phyloP scores from a whole-genome alignment of 2,888 invertebrate genomes.

The Drosophila ustulata region DNA sequence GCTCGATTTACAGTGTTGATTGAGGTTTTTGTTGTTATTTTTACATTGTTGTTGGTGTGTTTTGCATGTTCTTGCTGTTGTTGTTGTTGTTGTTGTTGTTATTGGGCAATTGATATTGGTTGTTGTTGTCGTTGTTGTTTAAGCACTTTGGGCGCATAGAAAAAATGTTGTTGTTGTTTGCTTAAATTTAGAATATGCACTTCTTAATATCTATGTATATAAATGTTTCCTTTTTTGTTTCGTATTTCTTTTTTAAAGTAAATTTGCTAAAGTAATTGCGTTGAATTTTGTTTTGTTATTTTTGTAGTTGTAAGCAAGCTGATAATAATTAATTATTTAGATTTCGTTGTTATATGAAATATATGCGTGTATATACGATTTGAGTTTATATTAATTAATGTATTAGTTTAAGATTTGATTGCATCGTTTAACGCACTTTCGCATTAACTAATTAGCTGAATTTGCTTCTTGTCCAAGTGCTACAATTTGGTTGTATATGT shows the following conservation, averaged over 20 bases:
- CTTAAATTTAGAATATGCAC: slow-evolving; percentile 36
- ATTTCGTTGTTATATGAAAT: slow-evolving; percentile 66
- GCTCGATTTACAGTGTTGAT: slow-evolving; percentile 67
- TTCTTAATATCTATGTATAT: slow-evolving; percentile 25
- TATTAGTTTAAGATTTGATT: slow-evolving; percentile 65
- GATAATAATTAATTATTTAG: slow-evolving; percentile 31
- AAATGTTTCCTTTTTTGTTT: not conserved
- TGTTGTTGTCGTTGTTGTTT: slow-evolving; percentile 52
- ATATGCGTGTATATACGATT: slow-evolving; percentile 31
- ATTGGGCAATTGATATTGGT: slow-evolving; percentile 11
- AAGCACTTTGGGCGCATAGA: slow-evolving; percentile 74
- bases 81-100: slow-evolving; percentile 38
- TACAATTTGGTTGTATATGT: slow-evolving; percentile 32
- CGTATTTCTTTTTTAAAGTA: slow-evolving; percentile 57
- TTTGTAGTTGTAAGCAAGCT: slow-evolving; percentile 56
- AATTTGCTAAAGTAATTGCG: slow-evolving; percentile 75
- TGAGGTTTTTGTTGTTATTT: slow-evolving; percentile 54
- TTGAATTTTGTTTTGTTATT: slow-evolving; percentile 28
- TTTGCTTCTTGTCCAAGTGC: slow-evolving; percentile 12
- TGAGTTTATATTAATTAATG: slow-evolving; percentile 28
- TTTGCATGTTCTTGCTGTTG: slow-evolving; percentile 37
- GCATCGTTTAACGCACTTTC: slow-evolving; percentile 72
- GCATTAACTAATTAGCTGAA: slow-evolving; percentile 33
- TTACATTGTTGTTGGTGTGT: slow-evolving; percentile 43
- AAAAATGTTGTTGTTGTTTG: slow-evolving; percentile 36